Evolutionary conservation across 2,113 vertebrate species (phyloP), one percentile per base, ranked within the genome.

Genomic region (Sinocyclocheilus rhinocerous): DNA sequence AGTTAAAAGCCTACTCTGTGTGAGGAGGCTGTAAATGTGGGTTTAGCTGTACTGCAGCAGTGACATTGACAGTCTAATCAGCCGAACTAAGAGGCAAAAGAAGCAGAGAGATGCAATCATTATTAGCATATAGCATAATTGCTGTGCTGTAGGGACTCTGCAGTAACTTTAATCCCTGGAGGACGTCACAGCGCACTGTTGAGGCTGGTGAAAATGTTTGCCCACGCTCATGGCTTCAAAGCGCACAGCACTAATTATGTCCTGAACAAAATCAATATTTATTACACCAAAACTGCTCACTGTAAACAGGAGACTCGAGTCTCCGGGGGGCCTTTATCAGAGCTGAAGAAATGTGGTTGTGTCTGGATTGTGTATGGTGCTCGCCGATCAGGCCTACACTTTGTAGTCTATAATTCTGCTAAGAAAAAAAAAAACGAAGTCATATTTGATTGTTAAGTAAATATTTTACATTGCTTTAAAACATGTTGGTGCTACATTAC

Each of bases 251-350:
- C 81, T 84, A 84, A 84, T 84, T 84, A 84, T n/a, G 20, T 36
- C 50, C 50, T 73, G 69, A 75, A 57, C 52, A 72, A 83, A 83
- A 83, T 73, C 67, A 75, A 84, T 50, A 84, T 84, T 84, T 84
- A 75, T 59, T 73, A 84, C 82, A 84, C 29, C 29, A 73, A 75
- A 59, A 75, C 48, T n/a, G 81, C 20, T 57, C 65, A 42, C 26
- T 57, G 82, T 84, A 73, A 84, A 84, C 82, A 84, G 69, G 69
- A 84, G 50, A 73, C 67, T 24, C 3, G 0, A 13, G 69, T 73
- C 82, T 75, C 67, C 9, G 4, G 67, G 50, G 81, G 50, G 69
- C n/a, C 67, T 83, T 83, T 73, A 83, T 73, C 48, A 83, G 67
- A 73, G 39, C 13, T n/a, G 65, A 39, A 33, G 67, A 84, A 42